These are phyloP conservation scores for Lepidonotus clava DNA, from an alignment of 2,888 invertebrate species.

Conservation along the genomic window DNA sequence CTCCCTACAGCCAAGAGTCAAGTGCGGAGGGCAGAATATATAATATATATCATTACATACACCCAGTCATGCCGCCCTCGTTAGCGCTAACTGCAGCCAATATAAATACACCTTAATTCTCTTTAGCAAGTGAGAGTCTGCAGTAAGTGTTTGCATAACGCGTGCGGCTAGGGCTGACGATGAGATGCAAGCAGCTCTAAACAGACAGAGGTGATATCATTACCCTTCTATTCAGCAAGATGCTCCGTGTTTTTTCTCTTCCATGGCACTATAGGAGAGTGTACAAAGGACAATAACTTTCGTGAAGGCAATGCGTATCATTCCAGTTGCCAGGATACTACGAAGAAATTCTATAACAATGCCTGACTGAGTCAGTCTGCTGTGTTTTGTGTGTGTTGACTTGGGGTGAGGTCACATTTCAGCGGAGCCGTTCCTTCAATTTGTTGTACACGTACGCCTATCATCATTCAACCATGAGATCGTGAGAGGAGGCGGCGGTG, in stretches of 20 bases:
- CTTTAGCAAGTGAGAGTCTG: too few relatives aligned
- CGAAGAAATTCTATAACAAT: neutral
- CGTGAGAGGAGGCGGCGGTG: neutral
- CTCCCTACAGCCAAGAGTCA: neutral
- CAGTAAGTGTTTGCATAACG: too few relatives aligned
- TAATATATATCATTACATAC: neutral
- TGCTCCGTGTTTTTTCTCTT: too few relatives aligned
- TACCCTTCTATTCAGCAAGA: too few relatives aligned
- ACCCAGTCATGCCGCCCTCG: neutral
- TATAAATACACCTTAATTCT: slow-evolving; percentile 16
- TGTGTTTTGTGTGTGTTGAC: neutral
- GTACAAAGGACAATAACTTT: neutral
- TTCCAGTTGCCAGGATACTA: neutral
- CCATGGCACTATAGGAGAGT: neutral
- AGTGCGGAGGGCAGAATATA: neutral
- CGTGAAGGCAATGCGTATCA: neutral
- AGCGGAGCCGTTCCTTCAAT: slow-evolving; percentile 12
- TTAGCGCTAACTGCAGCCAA: neutral
- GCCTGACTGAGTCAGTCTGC: slow-evolving; percentile 1
- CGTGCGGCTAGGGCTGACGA: too few relatives aligned
- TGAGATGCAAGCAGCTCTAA: too few relatives aligned
- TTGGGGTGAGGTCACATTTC: slow-evolving; percentile 33
- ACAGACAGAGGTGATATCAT: too few relatives aligned
- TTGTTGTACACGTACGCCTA: slow-evolving; percentile 1
- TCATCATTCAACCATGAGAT: slow-evolving; percentile 47